These are phyloP conservation scores for Dorcus parallelipipedus DNA, from an alignment of 2,888 invertebrate genomes.

Conservation along the genomic window DNA sequence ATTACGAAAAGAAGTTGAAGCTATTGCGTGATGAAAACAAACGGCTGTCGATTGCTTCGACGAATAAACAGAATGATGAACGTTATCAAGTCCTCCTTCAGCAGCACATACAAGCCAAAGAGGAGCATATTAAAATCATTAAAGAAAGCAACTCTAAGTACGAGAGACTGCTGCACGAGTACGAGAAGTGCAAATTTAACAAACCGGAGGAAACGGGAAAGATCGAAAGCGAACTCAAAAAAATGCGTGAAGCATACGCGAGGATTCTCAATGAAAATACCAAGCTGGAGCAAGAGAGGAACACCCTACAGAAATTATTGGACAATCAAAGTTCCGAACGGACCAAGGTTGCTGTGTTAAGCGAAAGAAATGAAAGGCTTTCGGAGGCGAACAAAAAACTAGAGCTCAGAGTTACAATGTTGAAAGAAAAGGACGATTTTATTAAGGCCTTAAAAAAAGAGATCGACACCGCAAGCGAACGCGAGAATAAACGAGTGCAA, in stretches of 20 bases:
- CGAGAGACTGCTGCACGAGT: constrained; percentile 27
- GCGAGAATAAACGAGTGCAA: constrained; percentile 48
- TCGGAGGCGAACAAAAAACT: constrained; percentile 45
- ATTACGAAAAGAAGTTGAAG: constrained; percentile 34
- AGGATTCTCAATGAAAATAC: constrained; percentile 39
- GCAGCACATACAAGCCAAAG: constrained; percentile 31
- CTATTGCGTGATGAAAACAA: constrained; percentile 37
- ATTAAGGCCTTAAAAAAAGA: constrained; percentile 39
- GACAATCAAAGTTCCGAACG: constrained; percentile 36
- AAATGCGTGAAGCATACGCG: constrained; percentile 39
- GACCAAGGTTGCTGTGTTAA: constrained; percentile 30
- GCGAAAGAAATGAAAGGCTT: constrained; percentile 45
- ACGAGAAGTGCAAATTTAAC: constrained; percentile 15
- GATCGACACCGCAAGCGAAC: constrained; percentile 35
- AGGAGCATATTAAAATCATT: constrained; percentile 32
- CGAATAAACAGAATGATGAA: constrained; percentile 22
- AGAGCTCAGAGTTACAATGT: constrained; percentile 42
- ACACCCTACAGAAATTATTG: constrained; percentile 32
- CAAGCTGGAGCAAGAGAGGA: constrained; percentile 39
- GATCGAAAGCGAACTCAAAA: constrained; percentile 26
- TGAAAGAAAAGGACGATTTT: constrained; percentile 46
- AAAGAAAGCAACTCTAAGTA: constrained; percentile 29
- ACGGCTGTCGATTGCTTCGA: constrained; percentile 17
- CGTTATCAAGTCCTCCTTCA: constrained; percentile 32
- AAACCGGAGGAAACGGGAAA: constrained; percentile 9